Percentiles rank a stretch among this genome's conserved stretches.
These are phyloP conservation scores for Himalopsyche kuldschensis DNA, from an alignment of 2,888 invertebrate genomes.

Conservation along the genomic window DNA sequence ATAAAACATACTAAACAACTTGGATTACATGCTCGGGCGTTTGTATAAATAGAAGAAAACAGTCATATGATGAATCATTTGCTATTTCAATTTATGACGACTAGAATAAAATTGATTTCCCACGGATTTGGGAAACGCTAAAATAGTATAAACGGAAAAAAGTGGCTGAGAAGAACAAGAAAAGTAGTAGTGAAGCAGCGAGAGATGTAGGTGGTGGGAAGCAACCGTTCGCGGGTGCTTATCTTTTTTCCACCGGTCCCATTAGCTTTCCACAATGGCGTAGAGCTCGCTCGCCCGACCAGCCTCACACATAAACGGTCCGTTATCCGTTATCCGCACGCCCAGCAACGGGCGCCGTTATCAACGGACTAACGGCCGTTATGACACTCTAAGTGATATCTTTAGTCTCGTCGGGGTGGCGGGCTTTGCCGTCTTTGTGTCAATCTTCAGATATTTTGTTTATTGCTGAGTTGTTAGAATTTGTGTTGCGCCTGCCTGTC, in stretches of 20 bases:
- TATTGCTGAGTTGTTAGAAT: not conserved
- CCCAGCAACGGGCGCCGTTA: slow-evolving; percentile 26
- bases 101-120: no score
- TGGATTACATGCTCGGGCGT: no score
- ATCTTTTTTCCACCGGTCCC: slow-evolving; percentile 39
- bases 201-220: slow-evolving; percentile 2
- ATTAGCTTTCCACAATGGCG: slow-evolving; percentile 40
- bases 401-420: slow-evolving; percentile 4
- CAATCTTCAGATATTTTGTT: not conserved
- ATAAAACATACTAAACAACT: no score
- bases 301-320: slow-evolving; percentile 33
- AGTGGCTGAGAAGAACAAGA: not conserved
- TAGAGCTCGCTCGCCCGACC: slow-evolving; percentile 23
- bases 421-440: not conserved
- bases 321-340: slow-evolving; percentile 38
- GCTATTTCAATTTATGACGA: no score
- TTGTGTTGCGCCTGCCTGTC: not conserved
- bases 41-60: no score
- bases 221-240: slow-evolving; percentile 23
- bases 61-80: no score
- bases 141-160: not conserved
- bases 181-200: not conserved
- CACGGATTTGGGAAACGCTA: not conserved
- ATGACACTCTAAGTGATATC: slow-evolving; percentile 38
- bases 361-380: slow-evolving; percentile 38